Conservation (phyloP, 1,140 invertebrate species). For the Atta texana region DNA sequence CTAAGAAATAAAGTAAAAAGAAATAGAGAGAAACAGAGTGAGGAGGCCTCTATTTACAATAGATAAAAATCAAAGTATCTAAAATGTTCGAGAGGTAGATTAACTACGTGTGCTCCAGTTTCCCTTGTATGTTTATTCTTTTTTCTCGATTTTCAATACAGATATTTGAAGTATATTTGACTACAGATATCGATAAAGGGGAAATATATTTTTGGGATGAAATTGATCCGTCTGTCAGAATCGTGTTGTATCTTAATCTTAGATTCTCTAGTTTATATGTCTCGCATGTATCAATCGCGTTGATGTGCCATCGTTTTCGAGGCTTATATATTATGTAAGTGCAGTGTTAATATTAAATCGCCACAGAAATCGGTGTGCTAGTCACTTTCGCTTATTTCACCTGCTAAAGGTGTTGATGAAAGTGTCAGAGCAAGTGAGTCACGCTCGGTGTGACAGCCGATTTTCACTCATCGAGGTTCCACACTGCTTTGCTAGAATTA, state of each 20-base stretch:
- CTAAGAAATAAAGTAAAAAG: no score
- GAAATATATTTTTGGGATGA: not conserved
- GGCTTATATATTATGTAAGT: slow-evolving; percentile 51
- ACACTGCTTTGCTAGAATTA: not conserved
- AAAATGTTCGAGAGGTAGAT: slow-evolving; percentile 43
- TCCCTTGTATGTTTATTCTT: slow-evolving; percentile 23
- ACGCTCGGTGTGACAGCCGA: slow-evolving; percentile 50
- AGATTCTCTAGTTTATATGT: not conserved
- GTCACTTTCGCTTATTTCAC: slow-evolving; percentile 67
- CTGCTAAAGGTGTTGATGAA: slow-evolving; percentile 61
- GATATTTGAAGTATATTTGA: not conserved
- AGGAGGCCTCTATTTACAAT: slow-evolving; percentile 24
- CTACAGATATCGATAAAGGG: not conserved
- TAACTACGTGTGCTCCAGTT: slow-evolving; percentile 64
- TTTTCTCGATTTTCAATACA: slow-evolving; percentile 16
- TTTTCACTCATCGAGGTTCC: slow-evolving; percentile 17
- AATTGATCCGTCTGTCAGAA: not conserved
- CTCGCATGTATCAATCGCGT: not conserved
- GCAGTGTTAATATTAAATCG: slow-evolving; percentile 54
- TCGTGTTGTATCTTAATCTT: no score
- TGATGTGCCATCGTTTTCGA: slow-evolving; percentile 13
- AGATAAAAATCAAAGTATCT: slow-evolving; percentile 65
- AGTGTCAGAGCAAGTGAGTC: slow-evolving; percentile 63
- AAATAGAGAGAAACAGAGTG: not conserved
- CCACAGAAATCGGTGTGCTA: slow-evolving; percentile 45